Evolutionary conservation across 2,888 invertebrate species (phyloP).

Genomic region (Pyrochroa serraticornis): DNA sequence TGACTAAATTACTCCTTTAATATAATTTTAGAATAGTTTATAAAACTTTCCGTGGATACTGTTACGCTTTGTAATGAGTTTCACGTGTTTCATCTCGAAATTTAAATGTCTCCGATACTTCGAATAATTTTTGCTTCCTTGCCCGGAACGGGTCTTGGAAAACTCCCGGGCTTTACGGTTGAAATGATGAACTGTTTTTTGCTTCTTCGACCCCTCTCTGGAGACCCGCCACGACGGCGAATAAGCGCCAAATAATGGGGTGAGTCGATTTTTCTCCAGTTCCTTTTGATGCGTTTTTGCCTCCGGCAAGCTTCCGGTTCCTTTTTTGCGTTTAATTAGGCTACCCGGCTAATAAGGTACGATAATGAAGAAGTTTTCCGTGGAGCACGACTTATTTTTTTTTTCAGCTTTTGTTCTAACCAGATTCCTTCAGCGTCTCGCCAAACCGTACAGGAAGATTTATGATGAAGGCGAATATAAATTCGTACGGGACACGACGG

Average conservation of each 20-base stretch:
- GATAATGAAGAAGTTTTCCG: conserved; percentile 1
- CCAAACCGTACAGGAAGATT: background rate
- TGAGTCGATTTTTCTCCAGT: background rate
- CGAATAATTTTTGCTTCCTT: too few relatives aligned
- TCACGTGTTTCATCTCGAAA: too few relatives aligned
- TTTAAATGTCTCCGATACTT: background rate
- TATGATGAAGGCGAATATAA: conserved; percentile 6
- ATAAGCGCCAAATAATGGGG: background rate
- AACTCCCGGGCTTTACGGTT: background rate
- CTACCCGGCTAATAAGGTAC: background rate
- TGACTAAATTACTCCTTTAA: too few relatives aligned
- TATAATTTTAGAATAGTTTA: too few relatives aligned
- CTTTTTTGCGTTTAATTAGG: background rate
- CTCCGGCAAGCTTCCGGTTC: background rate
- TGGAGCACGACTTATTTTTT: background rate
- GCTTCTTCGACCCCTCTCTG: background rate
- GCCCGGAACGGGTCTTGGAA: too few relatives aligned
- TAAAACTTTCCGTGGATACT: too few relatives aligned
- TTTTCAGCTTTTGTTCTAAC: background rate
- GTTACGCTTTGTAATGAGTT: too few relatives aligned
- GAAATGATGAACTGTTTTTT: background rate
- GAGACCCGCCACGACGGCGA: background rate
- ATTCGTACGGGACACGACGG: conserved; percentile 3
- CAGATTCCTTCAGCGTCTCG: background rate
- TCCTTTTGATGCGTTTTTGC: background rate